Evolutionary conservation across 2,888 invertebrate species (phyloP), one percentile per base, ranked within the genome.

Genomic region (Terebella lapidaria): DNA sequence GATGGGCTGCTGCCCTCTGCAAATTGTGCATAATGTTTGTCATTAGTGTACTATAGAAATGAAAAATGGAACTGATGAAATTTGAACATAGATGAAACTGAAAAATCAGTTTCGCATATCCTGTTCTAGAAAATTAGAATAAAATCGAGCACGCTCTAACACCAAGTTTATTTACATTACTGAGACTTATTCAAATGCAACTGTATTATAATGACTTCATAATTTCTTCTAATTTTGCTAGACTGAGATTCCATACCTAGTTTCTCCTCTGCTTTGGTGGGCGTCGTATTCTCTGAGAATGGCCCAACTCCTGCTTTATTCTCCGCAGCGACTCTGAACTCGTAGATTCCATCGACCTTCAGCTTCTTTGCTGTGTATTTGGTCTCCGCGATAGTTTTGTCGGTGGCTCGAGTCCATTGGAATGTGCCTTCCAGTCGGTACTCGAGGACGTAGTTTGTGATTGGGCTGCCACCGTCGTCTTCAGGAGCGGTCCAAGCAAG

Each of bases 301-400:
- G 72, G 73, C 62, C 81, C 76, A 28, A 71, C 70, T 20, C 92
- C 85, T 85, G 94, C 92, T 83, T 89, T 86, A 56, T 70, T 70
- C 35, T 65, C 70, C 28, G 70, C 70, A 20, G 59, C 54, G 4
- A 70, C 67, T 49, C 70, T 55, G 59, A 69, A 70, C 52, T 63
- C 61, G 74, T 94, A 94, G 71, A 90, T 67, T 45, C 68, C 62
- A 46, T 75, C 75, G 27, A 74, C 73, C 1, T 46, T 29, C 24
- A 70, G 55, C 28, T 58, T 28, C 26, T 51, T 62, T 3, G 46
- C 53, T 4, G 56, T 62, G 29, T 47, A 62, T n/a, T 25, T 29
- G 4, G 54, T 42, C 3, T 51, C 45, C 27, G 30, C 4, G 24
- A 60, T 52, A 10, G 10, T 46, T 10, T 57, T 52, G 20, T 58